Evolutionary conservation across 2,113 vertebrate genomes (phyloP).

Genomic region (Laterallus jamaicensis): DNA sequence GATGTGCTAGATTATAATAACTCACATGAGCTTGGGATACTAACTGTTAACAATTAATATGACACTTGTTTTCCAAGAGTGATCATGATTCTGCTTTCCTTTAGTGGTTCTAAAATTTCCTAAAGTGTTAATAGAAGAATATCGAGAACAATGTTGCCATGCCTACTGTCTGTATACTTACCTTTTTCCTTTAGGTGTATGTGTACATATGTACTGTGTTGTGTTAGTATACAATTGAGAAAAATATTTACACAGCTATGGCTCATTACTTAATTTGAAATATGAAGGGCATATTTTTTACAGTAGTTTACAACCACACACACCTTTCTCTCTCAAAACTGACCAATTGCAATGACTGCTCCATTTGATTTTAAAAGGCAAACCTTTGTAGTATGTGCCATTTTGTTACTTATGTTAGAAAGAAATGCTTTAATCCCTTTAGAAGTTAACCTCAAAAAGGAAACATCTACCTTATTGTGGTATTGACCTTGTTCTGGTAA

Average conservation of each 20-base stretch:
- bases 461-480: conserved; percentile 42
- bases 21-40: conserved; percentile 7
- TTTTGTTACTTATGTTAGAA: conserved; percentile 18
- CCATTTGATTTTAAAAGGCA: not conserved
- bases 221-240: not conserved
- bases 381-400: not conserved
- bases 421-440: conserved; percentile 1
- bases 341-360: not conserved
- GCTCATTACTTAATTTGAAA: not conserved
- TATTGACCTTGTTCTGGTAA: conserved; percentile 63
- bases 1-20: conserved; percentile 17
- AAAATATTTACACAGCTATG: not conserved
- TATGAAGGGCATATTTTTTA: not conserved
- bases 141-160: not conserved
- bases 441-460: conserved; percentile 57
- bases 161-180: not conserved
- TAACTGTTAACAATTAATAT: conserved; percentile 22
- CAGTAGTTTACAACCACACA: not conserved
- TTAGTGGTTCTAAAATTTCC: conserved; percentile 27
- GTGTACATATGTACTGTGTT: not conserved
- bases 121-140: not conserved
- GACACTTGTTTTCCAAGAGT: conserved; percentile 53
- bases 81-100: not conserved
- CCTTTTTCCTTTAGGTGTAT: not conserved
- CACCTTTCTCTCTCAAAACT: not conserved